Evolutionary conservation across 2,797 vertebrate genomes (phyloP), one percentile per base, ranked within the genome.

Genomic region (Epinephelus awoara): DNA sequence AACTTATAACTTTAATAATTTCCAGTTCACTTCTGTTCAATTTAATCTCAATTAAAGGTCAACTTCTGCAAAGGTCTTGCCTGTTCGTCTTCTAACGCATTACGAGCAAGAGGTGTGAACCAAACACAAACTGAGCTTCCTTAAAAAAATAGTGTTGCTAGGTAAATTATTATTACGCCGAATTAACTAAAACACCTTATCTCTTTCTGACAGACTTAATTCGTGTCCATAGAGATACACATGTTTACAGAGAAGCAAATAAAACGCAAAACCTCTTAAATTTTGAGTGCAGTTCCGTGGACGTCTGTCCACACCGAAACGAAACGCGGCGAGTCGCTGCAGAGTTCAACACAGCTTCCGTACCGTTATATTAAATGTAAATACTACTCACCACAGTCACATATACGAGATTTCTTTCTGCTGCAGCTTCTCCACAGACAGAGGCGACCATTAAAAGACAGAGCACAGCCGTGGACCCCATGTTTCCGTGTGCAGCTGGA

Each of bases 331-430:
- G 6, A 29, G 5, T 3, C 12, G 12, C 11, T 2, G 9, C 46
- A 8, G 44, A 27, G 9, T 18, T 56, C 2, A 69, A 54, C 51
- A 4, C 14, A 56, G 61, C 67, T 44, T 54, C 17, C 2, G 6
- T 44, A 12, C 4, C 23, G 8, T 63, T 19, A 23, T 6, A 5
- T 1, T 42, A 18, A 1, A n/a, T 2, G 13, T 2, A 9, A 10
- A 42, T 2, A 14, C 21, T 34, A 92, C 93, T 91, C 74, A 94
- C 93, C 90, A 93, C 90, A 2, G 92, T 93, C 74, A 89, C 92
- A 54, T 87, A 92, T 0, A 75, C 42, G 0, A 92, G 78, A 49
- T 85, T 38, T 40, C 52, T 84, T 6, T 71, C 84, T 3, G 84
- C 70, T 3, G 57, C 52, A 17, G 52, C 79, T 21, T 47, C 46